A percentile compares a stretch with the other conserved stretches of the same genome.
Evolutionary conservation across 2,113 vertebrate species (phyloP).

Genomic region (Miniopterus natalensis): DNA sequence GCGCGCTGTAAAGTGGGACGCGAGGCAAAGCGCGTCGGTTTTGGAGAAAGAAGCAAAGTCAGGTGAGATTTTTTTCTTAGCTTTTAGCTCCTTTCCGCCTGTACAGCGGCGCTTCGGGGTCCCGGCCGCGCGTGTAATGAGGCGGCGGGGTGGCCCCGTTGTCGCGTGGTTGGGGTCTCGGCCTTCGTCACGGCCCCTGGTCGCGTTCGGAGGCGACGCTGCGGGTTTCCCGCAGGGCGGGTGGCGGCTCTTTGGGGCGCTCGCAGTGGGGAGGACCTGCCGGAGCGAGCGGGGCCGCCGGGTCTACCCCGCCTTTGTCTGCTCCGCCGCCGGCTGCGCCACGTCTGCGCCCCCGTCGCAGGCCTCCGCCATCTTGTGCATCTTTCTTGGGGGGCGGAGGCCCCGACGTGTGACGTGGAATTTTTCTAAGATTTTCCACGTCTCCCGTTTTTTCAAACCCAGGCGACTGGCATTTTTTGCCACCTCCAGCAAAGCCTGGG

Average conservation of each 20-base stretch:
- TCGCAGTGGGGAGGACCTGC: fast-evolving
- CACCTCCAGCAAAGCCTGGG: background rate
- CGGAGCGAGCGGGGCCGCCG: too few relatives aligned
- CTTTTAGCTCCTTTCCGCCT: fast-evolving
- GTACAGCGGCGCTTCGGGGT: fast-evolving
- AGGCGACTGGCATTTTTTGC: background rate
- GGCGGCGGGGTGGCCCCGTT: background rate
- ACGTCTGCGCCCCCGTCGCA: background rate
- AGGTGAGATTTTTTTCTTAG: fast-evolving
- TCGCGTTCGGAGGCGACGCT: too few relatives aligned
- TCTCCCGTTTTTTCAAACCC: background rate
- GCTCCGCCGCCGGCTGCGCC: background rate
- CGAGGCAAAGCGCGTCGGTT: fast-evolving
- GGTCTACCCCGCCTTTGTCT: too few relatives aligned
- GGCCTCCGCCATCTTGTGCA: conserved; percentile 41
- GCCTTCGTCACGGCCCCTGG: too few relatives aligned
- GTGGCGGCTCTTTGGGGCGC: background rate
- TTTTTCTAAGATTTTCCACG: background rate
- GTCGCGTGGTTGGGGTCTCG: background rate
- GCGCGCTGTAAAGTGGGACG: background rate
- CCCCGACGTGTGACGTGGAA: fast-evolving
- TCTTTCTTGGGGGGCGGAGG: fast-evolving
- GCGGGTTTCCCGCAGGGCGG: background rate
- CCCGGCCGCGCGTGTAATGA: fast-evolving
- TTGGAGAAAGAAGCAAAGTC: fast-evolving